Percentiles rank a stretch among this genome's conserved stretches.
Conservation (phyloP, 2,888 invertebrate genomes). For the Mamestra brassicae region DNA sequence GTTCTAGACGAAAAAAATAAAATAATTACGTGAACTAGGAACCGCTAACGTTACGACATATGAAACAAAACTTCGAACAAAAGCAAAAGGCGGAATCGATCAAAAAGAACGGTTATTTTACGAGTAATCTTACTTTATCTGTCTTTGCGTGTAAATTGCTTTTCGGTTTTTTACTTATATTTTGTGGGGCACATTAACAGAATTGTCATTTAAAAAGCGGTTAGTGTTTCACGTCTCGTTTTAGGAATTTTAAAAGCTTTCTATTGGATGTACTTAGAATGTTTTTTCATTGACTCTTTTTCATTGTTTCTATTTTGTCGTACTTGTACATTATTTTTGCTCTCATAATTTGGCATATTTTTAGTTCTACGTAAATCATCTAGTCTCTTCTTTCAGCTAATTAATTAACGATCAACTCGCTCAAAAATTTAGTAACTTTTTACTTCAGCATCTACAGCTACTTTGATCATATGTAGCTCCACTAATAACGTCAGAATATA, state of each 20-base stretch:
- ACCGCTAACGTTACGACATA: constrained; percentile 45
- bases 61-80: constrained; percentile 36
- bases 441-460: not conserved
- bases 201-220: constrained; percentile 37
- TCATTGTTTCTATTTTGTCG: not conserved
- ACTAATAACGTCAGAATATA: constrained; percentile 76
- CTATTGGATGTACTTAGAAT: not conserved
- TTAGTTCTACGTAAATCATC: not conserved
- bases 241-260: constrained; percentile 6
- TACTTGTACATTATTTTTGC: not conserved
- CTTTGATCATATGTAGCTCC: constrained; percentile 32
- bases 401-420: too few relatives aligned
- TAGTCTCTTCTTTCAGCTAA: not conserved
- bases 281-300: not conserved
- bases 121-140: constrained; percentile 46
- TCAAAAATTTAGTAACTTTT: constrained; percentile 6
- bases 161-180: constrained; percentile 24
- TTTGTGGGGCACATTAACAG: constrained; percentile 39
- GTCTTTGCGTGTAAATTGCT: constrained; percentile 54
- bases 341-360: too few relatives aligned
- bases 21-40: constrained; percentile 38
- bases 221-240: constrained; percentile 23
- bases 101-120: constrained; percentile 47
- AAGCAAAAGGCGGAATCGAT: constrained; percentile 55
- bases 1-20: constrained; percentile 30